phyloP scores from a whole-genome alignment of 2,888 invertebrate species.

The Lepas anatifera region DNA sequence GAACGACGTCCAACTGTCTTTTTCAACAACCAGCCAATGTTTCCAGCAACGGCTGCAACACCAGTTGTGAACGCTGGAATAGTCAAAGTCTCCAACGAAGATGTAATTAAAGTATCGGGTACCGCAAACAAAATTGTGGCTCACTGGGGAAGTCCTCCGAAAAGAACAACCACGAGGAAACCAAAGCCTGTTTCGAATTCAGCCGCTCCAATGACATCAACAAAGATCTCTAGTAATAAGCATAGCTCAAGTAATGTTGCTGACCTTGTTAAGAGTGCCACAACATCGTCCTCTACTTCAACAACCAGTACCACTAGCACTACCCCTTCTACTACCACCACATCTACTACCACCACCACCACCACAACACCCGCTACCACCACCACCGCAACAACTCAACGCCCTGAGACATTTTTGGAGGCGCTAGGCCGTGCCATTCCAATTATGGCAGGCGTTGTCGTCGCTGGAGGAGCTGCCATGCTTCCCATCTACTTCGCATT shows the following conservation, averaged over 20 bases:
- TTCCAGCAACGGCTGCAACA: neutral
- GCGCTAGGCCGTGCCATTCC: neutral
- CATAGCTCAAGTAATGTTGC: no score
- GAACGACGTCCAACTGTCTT: neutral
- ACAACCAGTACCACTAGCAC: neutral
- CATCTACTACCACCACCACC: neutral
- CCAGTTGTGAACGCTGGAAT: no score
- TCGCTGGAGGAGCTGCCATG: neutral
- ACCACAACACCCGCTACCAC: neutral
- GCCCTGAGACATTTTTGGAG: neutral
- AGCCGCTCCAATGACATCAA: no score
- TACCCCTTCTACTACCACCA: neutral
- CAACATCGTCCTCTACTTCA: neutral
- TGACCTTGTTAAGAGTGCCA: neutral
- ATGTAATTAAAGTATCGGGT: no score
- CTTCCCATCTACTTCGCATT: neutral
- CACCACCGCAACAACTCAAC: neutral
- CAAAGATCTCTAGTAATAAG: no score
- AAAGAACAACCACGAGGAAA: no score
- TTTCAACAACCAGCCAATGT: neutral
- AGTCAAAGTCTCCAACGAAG: no score
- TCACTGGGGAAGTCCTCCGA: no score
- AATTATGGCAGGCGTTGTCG: neutral
- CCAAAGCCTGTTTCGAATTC: no score
- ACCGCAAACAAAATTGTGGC: no score